Conservation (phyloP, 92 coral and sea anemone species). For the Umimayanthus kanabou region DNA sequence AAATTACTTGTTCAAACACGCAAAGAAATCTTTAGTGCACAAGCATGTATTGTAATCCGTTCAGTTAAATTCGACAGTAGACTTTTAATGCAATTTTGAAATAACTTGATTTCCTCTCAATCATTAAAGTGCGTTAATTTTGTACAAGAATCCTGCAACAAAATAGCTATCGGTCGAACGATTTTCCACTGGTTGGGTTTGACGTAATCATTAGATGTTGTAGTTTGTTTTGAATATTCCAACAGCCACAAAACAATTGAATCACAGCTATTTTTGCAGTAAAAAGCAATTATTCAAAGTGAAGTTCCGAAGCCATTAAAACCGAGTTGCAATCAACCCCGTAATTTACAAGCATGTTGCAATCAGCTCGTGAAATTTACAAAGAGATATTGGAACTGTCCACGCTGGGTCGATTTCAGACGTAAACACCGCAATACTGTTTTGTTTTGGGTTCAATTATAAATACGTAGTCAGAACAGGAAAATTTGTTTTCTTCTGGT, state of each 20-base stretch:
- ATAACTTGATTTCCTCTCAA: background rate
- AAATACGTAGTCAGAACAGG: background rate
- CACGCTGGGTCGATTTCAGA: conserved; percentile 7
- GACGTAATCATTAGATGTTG: background rate
- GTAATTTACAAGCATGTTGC: background rate
- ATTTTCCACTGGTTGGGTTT: background rate
- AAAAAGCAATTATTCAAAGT: background rate
- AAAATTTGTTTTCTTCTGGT: background rate
- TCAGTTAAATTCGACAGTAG: no score
- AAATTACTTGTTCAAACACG: conserved; percentile 37
- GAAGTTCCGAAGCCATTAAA: background rate
- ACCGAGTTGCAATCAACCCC: background rate
- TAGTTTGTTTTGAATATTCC: conserved; percentile 4
- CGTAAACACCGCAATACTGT: background rate
- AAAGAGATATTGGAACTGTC: background rate
- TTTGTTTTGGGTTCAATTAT: background rate
- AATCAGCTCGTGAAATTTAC: background rate
- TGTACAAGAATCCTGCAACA: background rate
- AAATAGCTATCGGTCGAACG: background rate
- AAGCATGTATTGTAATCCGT: background rate
- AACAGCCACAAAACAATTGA: background rate
- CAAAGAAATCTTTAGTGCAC: background rate
- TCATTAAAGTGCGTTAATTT: background rate
- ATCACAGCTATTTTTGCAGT: conserved; percentile 11
- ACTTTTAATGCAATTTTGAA: background rate